phyloP scores from a whole-genome alignment of 2,888 invertebrate species.

The Cheilosia variabilis region DNA sequence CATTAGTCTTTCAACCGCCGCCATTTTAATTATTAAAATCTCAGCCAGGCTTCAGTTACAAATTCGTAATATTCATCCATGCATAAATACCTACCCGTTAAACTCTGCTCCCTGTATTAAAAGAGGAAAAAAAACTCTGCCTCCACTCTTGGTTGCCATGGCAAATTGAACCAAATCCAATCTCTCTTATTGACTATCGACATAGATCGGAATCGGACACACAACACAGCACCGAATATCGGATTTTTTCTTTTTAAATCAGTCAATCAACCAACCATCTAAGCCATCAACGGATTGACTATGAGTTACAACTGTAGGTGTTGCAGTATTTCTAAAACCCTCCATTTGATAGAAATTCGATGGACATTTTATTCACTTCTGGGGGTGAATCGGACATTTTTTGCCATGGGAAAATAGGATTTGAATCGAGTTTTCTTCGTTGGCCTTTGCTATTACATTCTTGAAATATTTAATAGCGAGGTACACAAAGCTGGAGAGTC shows the following conservation, averaged over 20 bases:
- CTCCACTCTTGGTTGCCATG: not conserved
- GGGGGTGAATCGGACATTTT: not conserved
- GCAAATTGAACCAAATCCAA: not conserved
- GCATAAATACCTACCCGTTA: too few relatives aligned
- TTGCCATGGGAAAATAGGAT: not conserved
- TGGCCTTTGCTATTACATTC: not conserved
- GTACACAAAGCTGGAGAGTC: not conserved
- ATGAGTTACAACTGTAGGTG: not conserved
- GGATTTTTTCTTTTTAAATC: not conserved
- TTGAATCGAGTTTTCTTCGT: not conserved
- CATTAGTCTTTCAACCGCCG: too few relatives aligned
- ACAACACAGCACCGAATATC: not conserved
- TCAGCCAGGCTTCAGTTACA: too few relatives aligned
- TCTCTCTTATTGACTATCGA: not conserved
- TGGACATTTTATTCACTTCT: conserved; percentile 20
- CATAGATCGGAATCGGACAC: not conserved
- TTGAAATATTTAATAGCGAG: conserved; percentile 34
- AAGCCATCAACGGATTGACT: not conserved
- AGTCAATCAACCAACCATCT: not conserved
- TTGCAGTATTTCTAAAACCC: not conserved
- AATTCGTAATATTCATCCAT: too few relatives aligned
- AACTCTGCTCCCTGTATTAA: not conserved
- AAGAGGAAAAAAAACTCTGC: not conserved
- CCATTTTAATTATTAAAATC: too few relatives aligned
- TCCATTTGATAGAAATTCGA: conserved; percentile 28